Evolutionary conservation across 2,113 vertebrate species (phyloP).

Genomic region (Motacilla tschutschensis): DNA sequence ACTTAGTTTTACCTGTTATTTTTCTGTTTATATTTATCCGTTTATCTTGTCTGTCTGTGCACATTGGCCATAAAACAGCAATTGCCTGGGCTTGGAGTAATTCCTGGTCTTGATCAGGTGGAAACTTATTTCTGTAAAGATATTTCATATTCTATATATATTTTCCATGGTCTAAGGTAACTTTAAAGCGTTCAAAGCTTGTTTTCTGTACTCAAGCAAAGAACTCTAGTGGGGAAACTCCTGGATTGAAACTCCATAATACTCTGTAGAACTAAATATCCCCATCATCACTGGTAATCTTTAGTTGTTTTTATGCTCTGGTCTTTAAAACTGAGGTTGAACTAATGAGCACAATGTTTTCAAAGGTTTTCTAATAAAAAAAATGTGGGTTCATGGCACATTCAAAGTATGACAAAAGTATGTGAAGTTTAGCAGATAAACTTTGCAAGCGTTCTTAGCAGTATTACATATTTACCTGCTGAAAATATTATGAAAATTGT

Average conservation of each 20-base stretch:
- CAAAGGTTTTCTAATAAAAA: not conserved
- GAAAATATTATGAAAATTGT: not conserved
- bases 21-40: not conserved
- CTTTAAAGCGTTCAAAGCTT: not conserved
- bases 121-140: not conserved
- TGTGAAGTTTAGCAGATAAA: not conserved
- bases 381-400: rapidly evolving
- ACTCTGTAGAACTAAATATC: not conserved
- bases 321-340: not conserved
- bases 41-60: not conserved
- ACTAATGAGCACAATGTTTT: not conserved
- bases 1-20: not conserved
- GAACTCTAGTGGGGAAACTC: not conserved
- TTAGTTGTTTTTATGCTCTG: not conserved
- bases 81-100: not conserved
- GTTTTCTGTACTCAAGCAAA: not conserved
- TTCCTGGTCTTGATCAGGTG: not conserved
- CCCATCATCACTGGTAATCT: not conserved
- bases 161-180: not conserved
- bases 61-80: not conserved
- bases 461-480: rapidly evolving
- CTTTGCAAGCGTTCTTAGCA: not conserved
- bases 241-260: not conserved
- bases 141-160: rapidly evolving
- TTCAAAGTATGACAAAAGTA: too few relatives aligned